phyloP scores from a whole-genome alignment of 2,113 vertebrate species.

The Castor canadensis region DNA sequence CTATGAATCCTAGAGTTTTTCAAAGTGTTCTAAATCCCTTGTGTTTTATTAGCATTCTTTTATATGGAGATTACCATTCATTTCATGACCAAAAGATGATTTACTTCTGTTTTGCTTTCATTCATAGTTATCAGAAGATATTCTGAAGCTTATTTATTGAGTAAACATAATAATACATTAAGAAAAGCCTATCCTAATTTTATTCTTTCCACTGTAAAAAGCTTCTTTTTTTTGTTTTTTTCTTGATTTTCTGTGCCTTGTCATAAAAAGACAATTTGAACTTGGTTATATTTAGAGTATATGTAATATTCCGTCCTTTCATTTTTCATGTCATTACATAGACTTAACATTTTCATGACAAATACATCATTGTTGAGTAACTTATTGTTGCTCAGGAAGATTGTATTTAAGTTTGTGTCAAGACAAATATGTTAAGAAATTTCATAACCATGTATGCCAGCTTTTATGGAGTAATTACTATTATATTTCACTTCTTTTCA shows the following conservation, averaged over 20 bases:
- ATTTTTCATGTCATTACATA: background rate
- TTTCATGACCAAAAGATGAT: slow-evolving; percentile 5
- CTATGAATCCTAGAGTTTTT: background rate
- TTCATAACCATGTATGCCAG: background rate
- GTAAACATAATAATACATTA: slow-evolving; percentile 1
- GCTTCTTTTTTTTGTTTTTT: background rate
- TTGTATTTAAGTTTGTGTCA: background rate
- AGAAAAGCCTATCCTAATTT: slow-evolving; percentile 18
- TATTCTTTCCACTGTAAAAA: background rate
- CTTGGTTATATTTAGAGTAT: background rate
- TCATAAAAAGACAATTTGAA: background rate
- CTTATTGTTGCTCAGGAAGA: background rate
- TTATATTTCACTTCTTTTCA: background rate
- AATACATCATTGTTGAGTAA: background rate
- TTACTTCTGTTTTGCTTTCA: background rate
- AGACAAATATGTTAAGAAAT: background rate
- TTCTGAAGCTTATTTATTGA: background rate
- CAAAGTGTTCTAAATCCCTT: background rate
- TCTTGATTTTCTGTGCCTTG: background rate
- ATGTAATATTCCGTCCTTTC: background rate
- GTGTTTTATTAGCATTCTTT: background rate
- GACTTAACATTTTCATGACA: background rate
- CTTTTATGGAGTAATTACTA: background rate
- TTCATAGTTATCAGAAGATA: slow-evolving; percentile 25
- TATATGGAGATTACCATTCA: background rate